Evolutionary conservation across 2,888 invertebrate species (phyloP), one percentile per base, ranked within the genome.

Genomic region (Rhimphoctona megacephalus): DNA sequence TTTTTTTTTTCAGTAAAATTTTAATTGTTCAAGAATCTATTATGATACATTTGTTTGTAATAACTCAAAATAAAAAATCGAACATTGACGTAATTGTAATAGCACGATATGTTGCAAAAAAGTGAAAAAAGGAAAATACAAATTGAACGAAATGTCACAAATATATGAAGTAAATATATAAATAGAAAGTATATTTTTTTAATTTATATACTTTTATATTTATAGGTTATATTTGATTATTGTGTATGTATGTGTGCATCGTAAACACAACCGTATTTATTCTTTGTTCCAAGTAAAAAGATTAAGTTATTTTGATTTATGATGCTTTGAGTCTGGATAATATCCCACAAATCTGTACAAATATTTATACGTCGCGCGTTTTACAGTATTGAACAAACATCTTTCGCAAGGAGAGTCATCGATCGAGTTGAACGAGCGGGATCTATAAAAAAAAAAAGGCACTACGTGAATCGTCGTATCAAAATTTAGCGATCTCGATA

Each of bases 291-390:
- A 30, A 17, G 30, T 30, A 9, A 30, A 17, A 61, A 61, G 61
- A 61, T 61, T 17, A 30, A 61, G 30, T 61, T 61, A 61, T 61
- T 61, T 61, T 61, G 61, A 61, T 61, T 30, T 30, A 61, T 61
- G 61, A 30, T 61, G 17, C 7, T 14, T 61, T 30, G 61, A 30
- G 61, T 61, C 61, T 61, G 61, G 61, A 17, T 17, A 30, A 30
- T 7, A 30, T 61, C 7, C 11, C 5, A 57, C 25, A 57, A 57
- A 57, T 57, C 30, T 17, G 30, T 17, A 17, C 61, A 61, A 61
- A 61, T 30, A 61, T 61, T 61, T 30, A 30, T 30, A 17, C 4
- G 17, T 61, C 61, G 61, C 1, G 39, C 2, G 30, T 30, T 61
- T 30, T 25, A 61, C 30, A 30, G 17, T 30, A 30, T 61, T 61